A percentile compares a stretch with the other conserved stretches of the same genome.
Conservation (phyloP, 2,888 invertebrate genomes). For the Steromphala cineraria region DNA sequence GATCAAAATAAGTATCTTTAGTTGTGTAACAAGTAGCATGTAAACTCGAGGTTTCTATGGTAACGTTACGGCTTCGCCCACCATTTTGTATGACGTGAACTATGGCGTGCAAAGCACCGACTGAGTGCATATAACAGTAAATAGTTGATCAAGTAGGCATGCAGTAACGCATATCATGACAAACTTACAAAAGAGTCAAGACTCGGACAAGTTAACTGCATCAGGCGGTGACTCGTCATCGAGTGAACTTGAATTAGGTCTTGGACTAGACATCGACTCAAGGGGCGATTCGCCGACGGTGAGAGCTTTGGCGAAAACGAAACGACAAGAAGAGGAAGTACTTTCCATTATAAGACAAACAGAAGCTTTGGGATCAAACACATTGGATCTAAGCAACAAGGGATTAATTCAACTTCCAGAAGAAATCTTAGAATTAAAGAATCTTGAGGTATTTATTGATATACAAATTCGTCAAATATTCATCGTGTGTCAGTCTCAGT, state of each 20-base stretch:
- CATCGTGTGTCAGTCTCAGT: no score
- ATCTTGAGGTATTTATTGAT: constrained; percentile 70
- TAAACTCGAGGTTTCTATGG: neutral
- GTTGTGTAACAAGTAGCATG: neutral
- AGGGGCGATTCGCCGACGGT: constrained; percentile 46
- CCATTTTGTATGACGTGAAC: neutral
- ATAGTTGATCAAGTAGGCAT: no score
- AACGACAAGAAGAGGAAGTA: constrained; percentile 52
- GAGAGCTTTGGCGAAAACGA: constrained; percentile 56
- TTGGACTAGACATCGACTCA: constrained; percentile 39
- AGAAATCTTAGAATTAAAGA: constrained; percentile 61
- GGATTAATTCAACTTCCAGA: constrained; percentile 60
- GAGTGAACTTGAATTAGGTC: constrained; percentile 51
- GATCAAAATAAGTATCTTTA: no score
- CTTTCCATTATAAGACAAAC: constrained; percentile 55
- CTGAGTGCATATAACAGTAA: neutral
- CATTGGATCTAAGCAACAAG: constrained; percentile 64
- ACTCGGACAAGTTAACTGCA: constrained; percentile 12
- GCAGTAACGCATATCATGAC: neutral
- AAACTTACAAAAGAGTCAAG: neutral
- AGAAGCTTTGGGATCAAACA: constrained; percentile 52
- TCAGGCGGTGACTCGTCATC: constrained; percentile 47
- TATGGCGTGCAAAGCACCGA: neutral
- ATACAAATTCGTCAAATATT: no score
- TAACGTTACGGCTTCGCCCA: neutral